Conservation (phyloP, 1,140 invertebrate genomes). For the Nephotettix cincticeps region DNA sequence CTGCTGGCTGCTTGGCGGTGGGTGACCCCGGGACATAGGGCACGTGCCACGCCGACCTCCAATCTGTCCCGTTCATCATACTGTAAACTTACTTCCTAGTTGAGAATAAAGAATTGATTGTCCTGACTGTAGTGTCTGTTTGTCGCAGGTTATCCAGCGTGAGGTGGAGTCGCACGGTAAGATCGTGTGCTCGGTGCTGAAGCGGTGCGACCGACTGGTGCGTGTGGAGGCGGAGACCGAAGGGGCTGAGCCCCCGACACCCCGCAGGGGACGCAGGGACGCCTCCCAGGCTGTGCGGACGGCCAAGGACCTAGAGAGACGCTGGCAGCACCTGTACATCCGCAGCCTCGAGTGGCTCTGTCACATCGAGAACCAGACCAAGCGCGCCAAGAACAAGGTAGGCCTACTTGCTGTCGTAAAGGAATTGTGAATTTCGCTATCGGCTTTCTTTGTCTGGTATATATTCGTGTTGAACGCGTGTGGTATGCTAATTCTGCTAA, state of each 20-base stretch:
- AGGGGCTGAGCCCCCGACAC: conserved; percentile 9
- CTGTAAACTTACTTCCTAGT: too few species aligned
- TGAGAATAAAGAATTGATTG: too few species aligned
- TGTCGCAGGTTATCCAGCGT: conserved; percentile 73
- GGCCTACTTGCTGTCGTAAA: conserved; percentile 27
- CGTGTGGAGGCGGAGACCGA: conserved; percentile 30
- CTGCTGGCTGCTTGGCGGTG: too few species aligned
- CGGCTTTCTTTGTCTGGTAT: too few species aligned
- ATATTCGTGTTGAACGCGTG: too few species aligned
- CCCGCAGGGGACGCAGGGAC: conserved; percentile 23
- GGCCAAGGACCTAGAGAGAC: conserved; percentile 67
- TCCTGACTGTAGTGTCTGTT: conserved; percentile 26
- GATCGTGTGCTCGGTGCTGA: conserved; percentile 75
- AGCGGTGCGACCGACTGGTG: conserved; percentile 57
- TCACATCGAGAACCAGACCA: conserved; percentile 65
- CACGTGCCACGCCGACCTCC: too few species aligned
- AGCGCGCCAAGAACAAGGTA: conserved; percentile 49
- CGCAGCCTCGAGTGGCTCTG: conserved; percentile 88
- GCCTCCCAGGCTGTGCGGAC: conserved; percentile 36
- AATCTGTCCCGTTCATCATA: too few species aligned
- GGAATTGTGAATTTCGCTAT: too few species aligned
- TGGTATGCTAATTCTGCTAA: too few species aligned
- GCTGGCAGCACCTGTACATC: conserved; percentile 86
- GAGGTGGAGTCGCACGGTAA: conserved; percentile 83
- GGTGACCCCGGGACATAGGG: too few species aligned